These are phyloP conservation scores for Phyllotis vaccarum DNA, from an alignment of 2,797 vertebrate species.

Conservation along the genomic window DNA sequence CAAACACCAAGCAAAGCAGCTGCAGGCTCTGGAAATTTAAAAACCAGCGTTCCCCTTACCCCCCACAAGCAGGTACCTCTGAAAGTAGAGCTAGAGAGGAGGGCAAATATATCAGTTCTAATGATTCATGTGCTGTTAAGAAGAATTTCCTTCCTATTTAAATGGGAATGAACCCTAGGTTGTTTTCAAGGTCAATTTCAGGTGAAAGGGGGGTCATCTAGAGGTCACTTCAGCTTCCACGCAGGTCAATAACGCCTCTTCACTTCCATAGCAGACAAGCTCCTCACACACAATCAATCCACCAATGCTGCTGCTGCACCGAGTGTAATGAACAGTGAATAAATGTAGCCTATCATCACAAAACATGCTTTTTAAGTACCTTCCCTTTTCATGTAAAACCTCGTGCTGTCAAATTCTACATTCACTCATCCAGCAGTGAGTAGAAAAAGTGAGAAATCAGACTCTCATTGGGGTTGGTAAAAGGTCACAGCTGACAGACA, in stretches of 20 bases:
- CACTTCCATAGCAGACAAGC: constrained; percentile 92
- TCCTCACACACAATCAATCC: constrained; percentile 92
- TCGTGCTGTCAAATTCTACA: constrained; percentile 97
- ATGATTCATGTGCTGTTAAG: constrained; percentile 92
- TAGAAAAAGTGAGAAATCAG: constrained; percentile 95
- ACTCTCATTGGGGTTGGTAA: constrained; percentile 98
- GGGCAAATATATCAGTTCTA: constrained; percentile 91
- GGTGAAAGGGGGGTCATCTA: constrained; percentile 96
- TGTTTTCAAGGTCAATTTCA: constrained; percentile 99
- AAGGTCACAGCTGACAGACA: constrained; percentile 99
- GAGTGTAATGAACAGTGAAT: constrained; percentile 93
- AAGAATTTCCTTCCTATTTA: constrained; percentile 93
- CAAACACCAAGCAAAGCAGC: constrained; percentile 91
- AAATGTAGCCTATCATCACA: constrained; percentile 98
- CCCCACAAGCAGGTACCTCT: constrained; percentile 85
- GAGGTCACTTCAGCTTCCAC: constrained; percentile 94
- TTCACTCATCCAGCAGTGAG: constrained; percentile 92
- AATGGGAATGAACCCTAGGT: constrained; percentile 90
- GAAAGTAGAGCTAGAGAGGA: constrained; percentile 78
- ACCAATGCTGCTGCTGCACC: constrained; percentile 89
- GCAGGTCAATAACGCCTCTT: constrained; percentile 97
- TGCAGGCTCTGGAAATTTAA: constrained; percentile 90
- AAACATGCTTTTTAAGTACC: constrained; percentile 98
- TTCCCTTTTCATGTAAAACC: constrained; percentile 99
- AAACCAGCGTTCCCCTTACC: constrained; percentile 84